A percentile compares a stretch with the other conserved stretches of the same genome.
Conservation (phyloP, 2,797 vertebrate species). For the Eulemur coronatus region DNA sequence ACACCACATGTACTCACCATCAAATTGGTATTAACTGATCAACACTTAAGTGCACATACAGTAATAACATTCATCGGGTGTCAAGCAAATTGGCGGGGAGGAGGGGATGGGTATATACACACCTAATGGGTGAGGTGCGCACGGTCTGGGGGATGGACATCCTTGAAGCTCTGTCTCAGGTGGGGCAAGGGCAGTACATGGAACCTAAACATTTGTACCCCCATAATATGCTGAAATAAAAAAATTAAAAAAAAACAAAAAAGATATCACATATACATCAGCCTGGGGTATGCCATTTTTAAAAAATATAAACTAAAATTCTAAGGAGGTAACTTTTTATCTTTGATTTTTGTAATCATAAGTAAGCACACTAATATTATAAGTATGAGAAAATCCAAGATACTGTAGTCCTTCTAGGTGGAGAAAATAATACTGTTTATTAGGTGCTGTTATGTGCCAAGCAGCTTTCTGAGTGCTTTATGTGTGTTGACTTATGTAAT, state of each 20-base stretch:
- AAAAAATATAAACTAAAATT: not conserved
- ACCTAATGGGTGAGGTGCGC: too few species aligned
- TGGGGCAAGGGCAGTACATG: too few species aligned
- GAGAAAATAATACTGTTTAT: not conserved
- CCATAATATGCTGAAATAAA: too few species aligned
- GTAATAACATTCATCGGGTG: too few species aligned
- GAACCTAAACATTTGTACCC: too few species aligned
- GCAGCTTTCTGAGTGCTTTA: not conserved
- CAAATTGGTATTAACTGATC: too few species aligned
- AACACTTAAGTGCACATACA: too few species aligned
- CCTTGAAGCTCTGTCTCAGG: too few species aligned
- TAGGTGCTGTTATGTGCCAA: not conserved
- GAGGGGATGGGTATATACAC: too few species aligned
- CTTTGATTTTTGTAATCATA: not conserved
- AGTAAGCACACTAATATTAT: not conserved
- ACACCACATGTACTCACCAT: too few species aligned
- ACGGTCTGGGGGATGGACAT: too few species aligned
- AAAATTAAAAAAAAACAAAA: not conserved
- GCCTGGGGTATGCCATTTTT: not conserved
- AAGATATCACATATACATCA: not conserved
- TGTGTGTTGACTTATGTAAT: not conserved
- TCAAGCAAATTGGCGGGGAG: too few species aligned
- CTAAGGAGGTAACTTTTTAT: not conserved
- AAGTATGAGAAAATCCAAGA: not conserved
- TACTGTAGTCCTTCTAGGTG: not conserved